Base-by-base conservation (phyloP, 2,113 vertebrate species). In the Phoenicopterus ruber region DNA sequence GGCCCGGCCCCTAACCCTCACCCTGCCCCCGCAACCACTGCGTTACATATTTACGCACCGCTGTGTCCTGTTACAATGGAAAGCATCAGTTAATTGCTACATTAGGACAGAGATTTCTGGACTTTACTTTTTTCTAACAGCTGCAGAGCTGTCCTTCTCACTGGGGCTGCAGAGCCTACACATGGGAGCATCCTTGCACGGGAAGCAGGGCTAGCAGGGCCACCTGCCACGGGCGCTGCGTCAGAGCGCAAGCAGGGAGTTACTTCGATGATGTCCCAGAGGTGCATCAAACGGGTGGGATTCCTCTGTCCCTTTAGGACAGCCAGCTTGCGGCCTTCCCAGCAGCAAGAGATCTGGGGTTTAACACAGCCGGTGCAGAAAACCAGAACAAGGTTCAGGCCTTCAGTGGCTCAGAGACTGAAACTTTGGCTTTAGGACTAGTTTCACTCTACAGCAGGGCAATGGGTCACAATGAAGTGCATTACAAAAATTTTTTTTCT, bases 1-100 rank as follows among this genome's bases (percentile, higher is more conserved):
- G 1, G 14, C 1, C 1, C 10, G 36, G 69, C 11, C 34, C 47
- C 36, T 10, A 24, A 25, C 11, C 38, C 34, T 66, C 1, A 0
- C 26, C 18, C 16, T 58, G 47, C 34, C 24, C 34, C 15, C 22
- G 9, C 47, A 46, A 0, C 29, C 34, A 9, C 62, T 11, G 21
- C 4, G 0, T 36, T 24, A 18, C 12, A 2, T 31, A 17, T 31
- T 62, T 40, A n/a, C 0, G 3, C 17, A 50, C 62, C 5, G 1
- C 34, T 28, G 28, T 28, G 20, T 25, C 79, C 32, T 50, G 42
- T 50, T 57, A n/a, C 24, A 40, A 31, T 6, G 17, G 78, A 58
- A 34, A 52, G 7, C 29, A 42, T 21, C 31, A 28, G 31, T 24
- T 62, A 62, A 49, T 49, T 31, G 24, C n/a, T 40, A 34, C 29